Percentiles rank a stretch among this genome's conserved stretches.
Conservation (phyloP, 2,888 invertebrate genomes). For the Ceriagrion tenellum region DNA sequence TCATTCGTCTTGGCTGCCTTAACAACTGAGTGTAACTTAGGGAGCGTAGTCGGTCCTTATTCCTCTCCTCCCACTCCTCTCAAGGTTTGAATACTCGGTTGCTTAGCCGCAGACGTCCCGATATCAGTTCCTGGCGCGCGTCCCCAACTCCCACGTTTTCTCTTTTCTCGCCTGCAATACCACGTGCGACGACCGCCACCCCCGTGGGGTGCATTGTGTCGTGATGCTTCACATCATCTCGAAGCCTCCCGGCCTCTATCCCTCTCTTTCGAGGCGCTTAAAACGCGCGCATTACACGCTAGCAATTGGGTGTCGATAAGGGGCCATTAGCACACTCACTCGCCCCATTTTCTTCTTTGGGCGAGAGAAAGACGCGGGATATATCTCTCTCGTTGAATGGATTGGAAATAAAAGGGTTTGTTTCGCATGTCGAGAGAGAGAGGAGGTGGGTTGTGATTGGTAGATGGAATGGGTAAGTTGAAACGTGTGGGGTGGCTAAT, state of each 20-base stretch:
- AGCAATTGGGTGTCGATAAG: constrained; percentile 42
- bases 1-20: no score
- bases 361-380: not conserved
- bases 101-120: no score
- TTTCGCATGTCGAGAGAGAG: not conserved
- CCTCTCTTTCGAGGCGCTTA: not conserved
- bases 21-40: no score
- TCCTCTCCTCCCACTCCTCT: no score
- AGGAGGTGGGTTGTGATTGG: no score
- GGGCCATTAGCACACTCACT: not conserved
- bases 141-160: not conserved
- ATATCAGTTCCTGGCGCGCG: not conserved
- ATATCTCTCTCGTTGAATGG: constrained; percentile 2
- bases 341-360: no score
- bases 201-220: not conserved
- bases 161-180: no score
- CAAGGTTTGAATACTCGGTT: no score
- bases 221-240: not conserved
- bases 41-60: no score
- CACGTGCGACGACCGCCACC: not conserved
- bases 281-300: constrained; percentile 15
- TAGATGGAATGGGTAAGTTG: not conserved
- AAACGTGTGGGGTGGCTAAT: not conserved
- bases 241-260: not conserved
- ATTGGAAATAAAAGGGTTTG: constrained; percentile 46